A percentile compares a stretch with the other conserved stretches of the same genome.
These are phyloP conservation scores for Camponotus pennsylvanicus DNA, from an alignment of 1,140 invertebrate species.

Conservation along the genomic window DNA sequence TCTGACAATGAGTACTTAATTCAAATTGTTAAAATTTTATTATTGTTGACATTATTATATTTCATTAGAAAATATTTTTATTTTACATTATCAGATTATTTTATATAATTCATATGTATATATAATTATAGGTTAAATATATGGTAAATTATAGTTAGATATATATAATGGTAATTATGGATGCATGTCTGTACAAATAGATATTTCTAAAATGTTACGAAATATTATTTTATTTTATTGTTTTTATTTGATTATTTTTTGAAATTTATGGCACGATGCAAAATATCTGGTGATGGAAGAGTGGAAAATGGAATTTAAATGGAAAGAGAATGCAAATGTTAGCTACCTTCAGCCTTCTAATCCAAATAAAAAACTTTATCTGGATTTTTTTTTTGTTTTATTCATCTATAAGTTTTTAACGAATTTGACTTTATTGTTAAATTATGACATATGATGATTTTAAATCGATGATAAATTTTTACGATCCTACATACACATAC, in stretches of 20 bases:
- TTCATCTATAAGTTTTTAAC: not conserved
- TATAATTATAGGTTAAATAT: not conserved
- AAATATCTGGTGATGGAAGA: slow-evolving; percentile 21
- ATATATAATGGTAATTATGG: not conserved
- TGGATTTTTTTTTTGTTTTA: slow-evolving; percentile 35
- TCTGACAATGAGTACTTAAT: not conserved
- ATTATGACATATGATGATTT: slow-evolving; percentile 4
- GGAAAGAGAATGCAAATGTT: slow-evolving; percentile 60
- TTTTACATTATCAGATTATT: not conserved
- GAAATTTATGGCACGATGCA: slow-evolving; percentile 46
- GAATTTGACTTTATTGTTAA: slow-evolving; percentile 17
- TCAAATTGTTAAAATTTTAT: not conserved
- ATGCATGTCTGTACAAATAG: slow-evolving; percentile 5
- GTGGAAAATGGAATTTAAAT: slow-evolving; percentile 58
- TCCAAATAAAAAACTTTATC: slow-evolving; percentile 45
- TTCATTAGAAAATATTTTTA: not conserved
- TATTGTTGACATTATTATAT: not conserved
- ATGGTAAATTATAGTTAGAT: not conserved
- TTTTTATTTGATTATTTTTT: not conserved
- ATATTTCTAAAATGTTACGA: slow-evolving; percentile 22
- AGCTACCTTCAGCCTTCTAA: slow-evolving; percentile 48
- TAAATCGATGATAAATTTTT: not conserved
- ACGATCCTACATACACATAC: not conserved
- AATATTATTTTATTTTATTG: slow-evolving; percentile 18
- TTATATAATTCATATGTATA: not conserved